Conservation (phyloP, 2,797 vertebrate genomes). For the Clarias platycephalus region DNA sequence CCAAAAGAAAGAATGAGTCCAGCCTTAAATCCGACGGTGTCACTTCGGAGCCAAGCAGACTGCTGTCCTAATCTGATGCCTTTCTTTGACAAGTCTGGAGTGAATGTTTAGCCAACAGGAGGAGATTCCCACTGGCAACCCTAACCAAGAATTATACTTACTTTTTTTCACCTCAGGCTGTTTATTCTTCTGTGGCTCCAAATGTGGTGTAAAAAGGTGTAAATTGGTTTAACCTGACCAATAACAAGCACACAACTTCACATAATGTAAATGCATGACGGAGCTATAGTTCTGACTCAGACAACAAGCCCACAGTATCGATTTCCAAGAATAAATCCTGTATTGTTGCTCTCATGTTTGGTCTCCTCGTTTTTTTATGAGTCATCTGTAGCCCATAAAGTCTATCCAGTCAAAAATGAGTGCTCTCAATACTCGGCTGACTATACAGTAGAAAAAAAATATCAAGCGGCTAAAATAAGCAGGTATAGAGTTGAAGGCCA, state of each 20-base stretch:
- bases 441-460: background rate
- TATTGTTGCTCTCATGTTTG: background rate
- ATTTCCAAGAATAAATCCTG: conserved; percentile 11
- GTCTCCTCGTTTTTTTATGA: conserved; percentile 2
- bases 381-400: conserved; percentile 5
- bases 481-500: background rate
- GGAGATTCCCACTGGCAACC: conserved; percentile 18
- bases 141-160: conserved; percentile 19
- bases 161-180: background rate
- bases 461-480: background rate
- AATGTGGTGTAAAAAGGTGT: background rate
- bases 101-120: conserved; percentile 41
- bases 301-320: background rate
- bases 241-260: background rate
- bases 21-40: conserved; percentile 28
- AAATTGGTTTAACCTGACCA: background rate
- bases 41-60: conserved; percentile 34
- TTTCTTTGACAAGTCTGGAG: conserved; percentile 39
- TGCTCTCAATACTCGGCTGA: background rate
- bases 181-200: background rate
- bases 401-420: background rate
- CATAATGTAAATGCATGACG: background rate
- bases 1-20: conserved; percentile 16
- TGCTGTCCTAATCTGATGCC: conserved; percentile 33
- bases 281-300: background rate